phyloP scores from a whole-genome alignment of 2,888 invertebrate genomes.

The Epistrophella euchroma region DNA sequence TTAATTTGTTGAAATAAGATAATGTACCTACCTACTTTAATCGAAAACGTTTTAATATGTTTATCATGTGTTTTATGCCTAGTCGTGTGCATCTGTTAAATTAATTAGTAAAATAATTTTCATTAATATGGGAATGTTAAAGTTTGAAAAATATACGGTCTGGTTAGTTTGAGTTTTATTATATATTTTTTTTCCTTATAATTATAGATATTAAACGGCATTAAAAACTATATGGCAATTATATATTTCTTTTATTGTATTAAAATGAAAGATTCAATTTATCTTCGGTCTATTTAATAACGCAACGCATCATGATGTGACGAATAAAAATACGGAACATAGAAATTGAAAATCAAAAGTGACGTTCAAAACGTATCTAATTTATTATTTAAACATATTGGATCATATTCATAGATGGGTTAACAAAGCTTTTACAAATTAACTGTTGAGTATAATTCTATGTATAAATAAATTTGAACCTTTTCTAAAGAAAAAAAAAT shows the following conservation, averaged over 20 bases:
- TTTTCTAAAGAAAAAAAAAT: no score
- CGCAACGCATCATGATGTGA: conserved; percentile 10
- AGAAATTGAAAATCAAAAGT: conserved; percentile 1
- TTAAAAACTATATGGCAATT: conserved; percentile 7
- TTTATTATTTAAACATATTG: no score
- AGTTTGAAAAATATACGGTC: conserved; percentile 17
- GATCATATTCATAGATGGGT: no score
- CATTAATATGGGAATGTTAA: conserved; percentile 8
- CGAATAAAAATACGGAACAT: background rate
- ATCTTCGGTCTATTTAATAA: conserved; percentile 7
- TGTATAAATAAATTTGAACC: no score
- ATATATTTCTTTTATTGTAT: conserved; percentile 2
- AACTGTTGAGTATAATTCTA: no score
- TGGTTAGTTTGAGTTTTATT: conserved; percentile 14
- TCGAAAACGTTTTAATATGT: conserved; percentile 16
- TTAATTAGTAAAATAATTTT: conserved; percentile 27
- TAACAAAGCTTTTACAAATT: no score
- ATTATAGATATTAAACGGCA: conserved; percentile 5
- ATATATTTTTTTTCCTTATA: background rate
- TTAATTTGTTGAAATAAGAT: background rate
- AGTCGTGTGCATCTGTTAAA: conserved; percentile 23
- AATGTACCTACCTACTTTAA: background rate
- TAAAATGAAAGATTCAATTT: background rate
- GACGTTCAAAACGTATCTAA: no score
- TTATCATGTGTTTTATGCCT: conserved; percentile 10